Percentiles rank a stretch among this genome's conserved stretches.
phyloP scores from a whole-genome alignment of 1,140 invertebrate species.

The Hycleus cichorii region DNA sequence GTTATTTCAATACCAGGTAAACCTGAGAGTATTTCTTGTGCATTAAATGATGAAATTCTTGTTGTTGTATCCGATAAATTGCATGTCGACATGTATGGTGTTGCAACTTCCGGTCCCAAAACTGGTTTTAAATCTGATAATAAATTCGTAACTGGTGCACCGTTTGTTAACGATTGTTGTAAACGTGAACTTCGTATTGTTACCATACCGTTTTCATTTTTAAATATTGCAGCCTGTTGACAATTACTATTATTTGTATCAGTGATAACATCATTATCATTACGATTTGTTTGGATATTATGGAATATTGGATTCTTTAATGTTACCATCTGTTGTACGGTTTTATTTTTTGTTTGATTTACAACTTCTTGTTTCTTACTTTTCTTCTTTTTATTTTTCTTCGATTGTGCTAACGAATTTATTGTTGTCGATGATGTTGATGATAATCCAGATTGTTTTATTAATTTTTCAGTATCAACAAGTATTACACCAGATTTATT shows the following conservation, averaged over 20 bases:
- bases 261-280: slow-evolving; percentile 12
- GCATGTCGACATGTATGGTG: not conserved
- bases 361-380: slow-evolving; percentile 32
- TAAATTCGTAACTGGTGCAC: slow-evolving; percentile 18
- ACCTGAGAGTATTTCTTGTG: slow-evolving; percentile 38
- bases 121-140: slow-evolving; percentile 27
- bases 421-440: slow-evolving; percentile 10
- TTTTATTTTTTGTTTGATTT: slow-evolving; percentile 16
- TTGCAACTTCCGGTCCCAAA: slow-evolving; percentile 15
- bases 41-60: slow-evolving; percentile 28
- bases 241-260: slow-evolving; percentile 20
- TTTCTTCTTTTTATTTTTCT: slow-evolving; percentile 56
- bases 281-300: slow-evolving; percentile 28
- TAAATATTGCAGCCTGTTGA: slow-evolving; percentile 58
- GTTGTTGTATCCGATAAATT: slow-evolving; percentile 20
- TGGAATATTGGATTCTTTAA: slow-evolving; percentile 67
- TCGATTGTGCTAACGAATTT: slow-evolving; percentile 34
- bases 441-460: slow-evolving; percentile 22
- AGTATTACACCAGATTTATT: slow-evolving; percentile 55
- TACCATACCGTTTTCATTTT: slow-evolving; percentile 68
- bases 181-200: slow-evolving; percentile 64
- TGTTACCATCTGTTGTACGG: slow-evolving; percentile 54
- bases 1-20: slow-evolving; percentile 40
- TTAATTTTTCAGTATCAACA: slow-evolving; percentile 55
- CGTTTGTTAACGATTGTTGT: slow-evolving; percentile 30